phyloP scores from a whole-genome alignment of 2,113 vertebrate genomes.

The Thalassoma bifasciatum region DNA sequence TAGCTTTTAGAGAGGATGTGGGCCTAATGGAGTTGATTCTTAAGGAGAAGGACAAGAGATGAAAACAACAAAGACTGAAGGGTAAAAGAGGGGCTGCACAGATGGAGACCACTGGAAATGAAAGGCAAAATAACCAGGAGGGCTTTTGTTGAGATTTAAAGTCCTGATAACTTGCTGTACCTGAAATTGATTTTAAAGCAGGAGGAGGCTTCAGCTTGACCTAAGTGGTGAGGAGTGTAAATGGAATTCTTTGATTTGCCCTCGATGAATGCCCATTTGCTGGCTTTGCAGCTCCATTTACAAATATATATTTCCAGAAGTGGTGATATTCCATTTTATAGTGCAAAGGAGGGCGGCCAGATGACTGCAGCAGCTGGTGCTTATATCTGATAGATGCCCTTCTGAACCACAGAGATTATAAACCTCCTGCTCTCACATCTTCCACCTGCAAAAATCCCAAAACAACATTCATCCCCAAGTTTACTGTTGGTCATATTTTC shows the following conservation, averaged over 20 bases:
- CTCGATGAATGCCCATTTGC: neutral
- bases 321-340: slow-evolving; percentile 16
- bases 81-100: neutral
- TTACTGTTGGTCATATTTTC: neutral
- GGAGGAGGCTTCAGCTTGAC: neutral
- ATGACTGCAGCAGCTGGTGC: slow-evolving; percentile 28
- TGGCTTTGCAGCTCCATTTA: neutral
- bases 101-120: neutral
- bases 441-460: neutral
- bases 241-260: neutral
- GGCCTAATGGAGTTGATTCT: slow-evolving; percentile 45
- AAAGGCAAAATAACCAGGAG: slow-evolving; percentile 2
- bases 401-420: slow-evolving; percentile 21
- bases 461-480: neutral
- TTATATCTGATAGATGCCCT: slow-evolving; percentile 12
- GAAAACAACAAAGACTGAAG: neutral
- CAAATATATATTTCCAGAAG: neutral
- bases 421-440: slow-evolving; percentile 4
- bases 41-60: slow-evolving; percentile 5
- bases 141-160: neutral
- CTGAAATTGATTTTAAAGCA: neutral
- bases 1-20: slow-evolving; percentile 38
- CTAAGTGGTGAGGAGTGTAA: neutral
- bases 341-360: slow-evolving; percentile 1
- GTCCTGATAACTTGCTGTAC: neutral